Evolutionary conservation across 1,140 invertebrate species (phyloP).

Genomic region (Harpegnathos saltator): DNA sequence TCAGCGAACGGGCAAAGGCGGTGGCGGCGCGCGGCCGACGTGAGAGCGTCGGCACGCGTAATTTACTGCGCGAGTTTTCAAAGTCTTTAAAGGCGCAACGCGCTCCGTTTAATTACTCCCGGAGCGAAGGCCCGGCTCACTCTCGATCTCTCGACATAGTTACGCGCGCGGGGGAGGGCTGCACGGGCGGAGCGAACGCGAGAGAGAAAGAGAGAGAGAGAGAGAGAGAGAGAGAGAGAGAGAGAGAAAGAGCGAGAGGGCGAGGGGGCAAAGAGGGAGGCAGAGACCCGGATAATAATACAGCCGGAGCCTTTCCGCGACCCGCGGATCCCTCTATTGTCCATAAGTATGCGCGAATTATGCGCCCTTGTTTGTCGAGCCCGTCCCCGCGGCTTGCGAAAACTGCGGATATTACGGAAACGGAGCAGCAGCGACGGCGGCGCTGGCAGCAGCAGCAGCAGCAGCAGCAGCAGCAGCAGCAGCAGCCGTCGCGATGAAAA

Average conservation of each 20-base stretch:
- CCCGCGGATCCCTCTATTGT: slow-evolving; percentile 29
- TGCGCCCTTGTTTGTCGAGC: not conserved
- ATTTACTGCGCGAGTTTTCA: slow-evolving; percentile 69
- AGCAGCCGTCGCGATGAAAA: slow-evolving; percentile 22
- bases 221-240: too few species aligned
- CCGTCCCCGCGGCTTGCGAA: not conserved
- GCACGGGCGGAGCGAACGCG: not conserved
- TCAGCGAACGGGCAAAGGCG: slow-evolving; percentile 49
- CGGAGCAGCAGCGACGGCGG: not conserved
- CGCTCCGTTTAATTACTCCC: slow-evolving; percentile 68
- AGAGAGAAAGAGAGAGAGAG: not conserved
- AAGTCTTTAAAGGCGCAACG: slow-evolving; percentile 69
- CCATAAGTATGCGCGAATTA: slow-evolving; percentile 52
- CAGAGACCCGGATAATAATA: slow-evolving; percentile 27
- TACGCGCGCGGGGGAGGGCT: not conserved
- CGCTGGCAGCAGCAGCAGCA: not conserved
- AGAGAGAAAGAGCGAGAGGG: too few species aligned
- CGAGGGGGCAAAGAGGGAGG: too few species aligned
- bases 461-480: not conserved
- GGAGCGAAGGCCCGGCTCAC: slow-evolving; percentile 14
- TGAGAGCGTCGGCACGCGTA: slow-evolving; percentile 65
- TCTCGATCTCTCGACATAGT: slow-evolving; percentile 52
- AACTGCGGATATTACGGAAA: not conserved
- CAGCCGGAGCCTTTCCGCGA: not conserved
- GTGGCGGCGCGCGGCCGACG: slow-evolving; percentile 57